Base-by-base conservation (phyloP, 2,888 invertebrate species). In the Hypselothyrea guttata region DNA sequence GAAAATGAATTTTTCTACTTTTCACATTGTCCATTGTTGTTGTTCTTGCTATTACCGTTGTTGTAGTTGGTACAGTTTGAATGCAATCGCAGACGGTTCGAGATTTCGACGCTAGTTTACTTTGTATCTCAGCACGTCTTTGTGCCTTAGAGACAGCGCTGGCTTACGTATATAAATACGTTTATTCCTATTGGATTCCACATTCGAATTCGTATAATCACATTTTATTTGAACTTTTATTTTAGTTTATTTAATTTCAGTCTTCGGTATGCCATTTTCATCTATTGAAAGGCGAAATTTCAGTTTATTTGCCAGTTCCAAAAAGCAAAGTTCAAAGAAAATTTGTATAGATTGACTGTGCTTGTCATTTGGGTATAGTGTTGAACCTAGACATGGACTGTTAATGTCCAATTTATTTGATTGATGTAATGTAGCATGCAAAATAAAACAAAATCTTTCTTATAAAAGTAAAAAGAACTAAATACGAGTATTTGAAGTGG, bases 171-270 rank as follows among this genome's bases (percentile, higher is more conserved):
- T 13, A 18, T 37, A 52, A 41, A 40, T 18, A 46, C 53, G 15
- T 4, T 22, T 12, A 49, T 22, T 8, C 35, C 15, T 15, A 64
- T 46, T 54, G 47, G 59, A 59, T 69, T 78, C 33, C 30, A 40
- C 62, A 49, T 15, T 35, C 35, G 13, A 9, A 64, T 53, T 54
- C 47, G 62, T 61, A 72, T 76, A 76, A 76, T 76, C 79, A 76
- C 69, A 83, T 76, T 76, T 78, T 78, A 78, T 82, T 76, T 71
- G 60, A 78, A 78, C 75, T 78, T 76, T 72, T 78, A 77, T 82
- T 82, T 78, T 62, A 71, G 48, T 71, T 69, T 78, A 75, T 82
- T 82, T 82, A 67, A 75, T 76, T 75, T 68, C 56, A 71, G 71
- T 77, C 51, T 54, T 58, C 59, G n/a, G n/a, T n/a, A n/a, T 63